Base-by-base conservation (phyloP, 2,797 vertebrate genomes). In the Enteromius anoplus region DNA sequence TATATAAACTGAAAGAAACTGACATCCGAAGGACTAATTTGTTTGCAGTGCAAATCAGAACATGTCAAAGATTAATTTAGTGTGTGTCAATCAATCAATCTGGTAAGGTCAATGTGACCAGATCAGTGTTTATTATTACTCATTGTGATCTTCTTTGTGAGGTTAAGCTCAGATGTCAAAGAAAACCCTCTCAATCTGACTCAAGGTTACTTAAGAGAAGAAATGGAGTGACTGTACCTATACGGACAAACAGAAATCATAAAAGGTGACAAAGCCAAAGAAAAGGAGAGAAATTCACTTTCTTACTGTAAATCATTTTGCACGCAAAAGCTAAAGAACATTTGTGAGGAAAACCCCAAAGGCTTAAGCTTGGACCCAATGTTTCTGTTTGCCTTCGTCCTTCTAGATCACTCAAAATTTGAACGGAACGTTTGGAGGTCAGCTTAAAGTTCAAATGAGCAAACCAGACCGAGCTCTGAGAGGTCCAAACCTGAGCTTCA, bases 151-250 rank as follows among this genome's bases (percentile, higher is more conserved):
- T 69, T 17, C 49, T 79, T 51, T 79, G 62, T 1, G 19, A 5
- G 45, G 26, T 49, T 65, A 75, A 62, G 70, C 70, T 86, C 76
- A 32, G 83, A 55, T 58, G 78, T 83, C 87, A 79, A 71, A 73
- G 40, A 77, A 83, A 83, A 76, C 81, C 79, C 17, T 40, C 4
- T 9, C 40, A 68, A 82, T 83, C 73, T 2, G 47, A 82, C 58
- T 70, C 81, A 66, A 82, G 37, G 53, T 85, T 78, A 77, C 58
- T 68, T 42, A 26, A 26, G 32, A 45, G 15, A 69, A 60, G 19
- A 58, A 80, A 42, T 19, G 65, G 51, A 71, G 45, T 8, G 34
- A 45, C 45, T 49, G 60, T 29, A 12, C 62, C 21, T 3, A 45
- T 42, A 32, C 21, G 40, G 40, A 11, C 8, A 75, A 40, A 40